Evolutionary conservation across 2,113 vertebrate genomes (phyloP), one percentile per base, ranked within the genome.

Genomic region (Lepus timidus): DNA sequence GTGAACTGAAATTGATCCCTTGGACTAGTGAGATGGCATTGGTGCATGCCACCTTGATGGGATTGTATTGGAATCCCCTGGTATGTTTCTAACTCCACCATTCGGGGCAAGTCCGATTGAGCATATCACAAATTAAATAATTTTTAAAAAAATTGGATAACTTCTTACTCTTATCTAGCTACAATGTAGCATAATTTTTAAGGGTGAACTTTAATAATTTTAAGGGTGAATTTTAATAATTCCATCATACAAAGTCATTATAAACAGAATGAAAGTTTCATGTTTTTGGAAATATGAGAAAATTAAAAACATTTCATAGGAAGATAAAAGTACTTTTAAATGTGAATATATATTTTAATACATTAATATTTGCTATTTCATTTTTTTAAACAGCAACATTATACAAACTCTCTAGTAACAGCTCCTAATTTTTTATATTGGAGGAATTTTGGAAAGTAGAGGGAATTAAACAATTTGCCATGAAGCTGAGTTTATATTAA

Each of bases 241-340:
- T 62, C 64, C 49, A 68, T 81, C 6, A 86, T 10, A n/a, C 89
- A 29, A 89, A 93, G 62, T 88, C 23, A 74, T 64, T 92, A 44
- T 5, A 62, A 81, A 49, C 20, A 78, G 27, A 87, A 84, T 29
- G 67, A 96, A 90, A 81, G 4, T 90, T 3, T 49, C 17, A 16
- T 58, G 31, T 16, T 94, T 51, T 79, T 95, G 81, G 49, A 93
- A 76, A 71, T 8, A 33, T 49, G 27, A 95, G 23, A 84, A 91
- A 33, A 29, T 9, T 39, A 88, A 96, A 85, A 84, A 70, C 23
- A 13, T 51, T 17, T 70, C 70, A 64, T 29, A 73, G 33, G 80
- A 79, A 64, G 31, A 3, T 74, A 84, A 67, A 94, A 55, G 64
- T 64, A 22, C 23, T 86, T 87, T 31, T 33, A 64, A 90, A 91